Base-by-base conservation (phyloP, 2,888 invertebrate species). In the Tetheella fluctuosa region DNA sequence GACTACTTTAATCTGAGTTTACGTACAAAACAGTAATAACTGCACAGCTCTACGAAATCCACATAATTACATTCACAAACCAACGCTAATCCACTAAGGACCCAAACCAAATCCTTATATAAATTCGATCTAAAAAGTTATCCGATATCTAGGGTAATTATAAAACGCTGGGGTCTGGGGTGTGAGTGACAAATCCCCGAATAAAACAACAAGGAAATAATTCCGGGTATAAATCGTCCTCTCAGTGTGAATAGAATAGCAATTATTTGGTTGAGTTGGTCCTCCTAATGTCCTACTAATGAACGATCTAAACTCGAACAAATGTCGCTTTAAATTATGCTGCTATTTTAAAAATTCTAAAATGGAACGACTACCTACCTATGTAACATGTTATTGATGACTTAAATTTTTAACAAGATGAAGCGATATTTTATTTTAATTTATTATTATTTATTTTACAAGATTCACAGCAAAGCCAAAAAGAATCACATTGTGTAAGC, bases 121-220 rank as follows among this genome's bases (percentile, higher is more conserved):
- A 89, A 90, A 90, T 87, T 81, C 81, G 71, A 83, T 85, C 83
- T 85, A 86, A 88, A 91, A 91, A 90, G 87, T 90, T 90, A 84
- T 84, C 75, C 87, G 86, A 90, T 91, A 90, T 90, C 86, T 79
- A 70, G 72, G 85, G 88, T 88, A 92, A 92, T 90, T 92, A 91
- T 90, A 90, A 89, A 90, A 88, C 87, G 82, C 84, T 87, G 89
- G 83, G 86, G 48, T 48, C 48, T 48, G 48, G 48, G 48, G 48
- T 48, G 42, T 84, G 88, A 89, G 87, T 91, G 92, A 92, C 91
- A 92, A 93, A 93, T 91, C 91, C 90, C 83, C 90, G 85, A 90
- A 92, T 93, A 92, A 93, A 92, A 93, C 92, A 93, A 93, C 93
- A 93, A 89, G 93, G 90, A 93, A 91, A 93, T 93, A 92, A 93